These are phyloP conservation scores for Acleris sparsana DNA, from an alignment of 2,888 invertebrate genomes.

Conservation along the genomic window DNA sequence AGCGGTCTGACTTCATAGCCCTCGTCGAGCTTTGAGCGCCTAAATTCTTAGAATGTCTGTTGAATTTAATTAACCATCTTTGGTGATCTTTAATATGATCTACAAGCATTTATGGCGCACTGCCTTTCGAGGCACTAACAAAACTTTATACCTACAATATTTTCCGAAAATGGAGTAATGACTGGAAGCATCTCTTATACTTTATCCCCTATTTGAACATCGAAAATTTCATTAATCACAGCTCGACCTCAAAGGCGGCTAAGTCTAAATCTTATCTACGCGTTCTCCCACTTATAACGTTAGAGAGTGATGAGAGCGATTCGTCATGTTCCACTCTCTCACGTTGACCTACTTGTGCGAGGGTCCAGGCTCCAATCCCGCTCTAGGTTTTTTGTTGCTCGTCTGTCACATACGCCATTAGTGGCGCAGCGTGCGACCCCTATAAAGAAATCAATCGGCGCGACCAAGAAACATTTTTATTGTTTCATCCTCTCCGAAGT, in stretches of 20 bases:
- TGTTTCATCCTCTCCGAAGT: conserved; percentile 57
- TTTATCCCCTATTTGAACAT: conserved; percentile 32
- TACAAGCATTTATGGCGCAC: conserved; percentile 9
- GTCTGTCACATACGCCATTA: conserved; percentile 52
- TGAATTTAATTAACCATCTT: conserved; percentile 68
- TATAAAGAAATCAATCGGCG: conserved; percentile 62
- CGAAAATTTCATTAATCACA: conserved; percentile 56
- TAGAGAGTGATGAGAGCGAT: conserved; percentile 72
- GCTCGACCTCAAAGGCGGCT: conserved; percentile 50
- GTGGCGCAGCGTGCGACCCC: conserved; percentile 52
- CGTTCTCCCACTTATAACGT: conserved; percentile 56
- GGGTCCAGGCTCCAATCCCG: conserved; percentile 45
- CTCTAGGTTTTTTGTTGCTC: conserved; percentile 55
- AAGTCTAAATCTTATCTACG: conserved; percentile 66
- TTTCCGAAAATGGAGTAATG: conserved; percentile 38
- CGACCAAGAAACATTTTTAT: conserved; percentile 57
- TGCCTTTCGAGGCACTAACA: not conserved
- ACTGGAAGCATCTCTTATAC: conserved; percentile 21
- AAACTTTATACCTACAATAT: not conserved
- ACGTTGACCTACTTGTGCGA: conserved; percentile 69
- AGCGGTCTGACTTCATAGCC: conserved; percentile 74
- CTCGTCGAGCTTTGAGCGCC: conserved; percentile 55
- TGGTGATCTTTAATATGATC: conserved; percentile 53
- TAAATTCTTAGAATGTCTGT: conserved; percentile 74
- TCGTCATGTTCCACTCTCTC: conserved; percentile 67